Evolutionary conservation across 2,113 vertebrate species (phyloP).

Genomic region (Dromas ardeola): DNA sequence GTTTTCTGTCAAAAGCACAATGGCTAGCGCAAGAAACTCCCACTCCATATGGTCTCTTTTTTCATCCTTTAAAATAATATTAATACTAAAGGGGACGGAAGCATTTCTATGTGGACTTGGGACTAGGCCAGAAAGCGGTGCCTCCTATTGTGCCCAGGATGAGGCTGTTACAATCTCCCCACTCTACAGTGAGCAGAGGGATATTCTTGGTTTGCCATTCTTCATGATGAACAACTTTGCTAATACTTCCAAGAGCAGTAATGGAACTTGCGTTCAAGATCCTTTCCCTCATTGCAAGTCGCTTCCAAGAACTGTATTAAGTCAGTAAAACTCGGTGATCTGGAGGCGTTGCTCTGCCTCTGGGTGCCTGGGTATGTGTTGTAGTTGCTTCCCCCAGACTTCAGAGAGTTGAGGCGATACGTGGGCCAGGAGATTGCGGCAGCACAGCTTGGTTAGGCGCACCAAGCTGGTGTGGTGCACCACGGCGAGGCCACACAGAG

Average conservation of each 20-base stretch:
- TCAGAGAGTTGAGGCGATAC: fast-evolving
- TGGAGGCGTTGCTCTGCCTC: background rate
- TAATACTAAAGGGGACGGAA: background rate
- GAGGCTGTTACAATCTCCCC: background rate
- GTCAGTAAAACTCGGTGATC: background rate
- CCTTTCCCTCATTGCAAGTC: background rate
- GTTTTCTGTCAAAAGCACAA: background rate
- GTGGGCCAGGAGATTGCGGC: fast-evolving
- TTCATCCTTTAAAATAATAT: background rate
- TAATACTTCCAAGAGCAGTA: background rate
- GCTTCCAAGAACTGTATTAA: background rate
- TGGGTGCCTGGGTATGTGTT: too few relatives aligned
- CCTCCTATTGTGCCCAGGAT: background rate
- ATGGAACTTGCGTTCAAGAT: fast-evolving
- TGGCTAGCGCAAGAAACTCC: background rate
- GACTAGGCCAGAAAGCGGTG: background rate
- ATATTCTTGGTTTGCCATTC: background rate
- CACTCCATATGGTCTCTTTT: background rate
- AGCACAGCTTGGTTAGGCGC: background rate
- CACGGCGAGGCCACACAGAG: fast-evolving
- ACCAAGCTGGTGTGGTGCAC: background rate
- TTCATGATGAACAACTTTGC: fast-evolving
- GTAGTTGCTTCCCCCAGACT: fast-evolving
- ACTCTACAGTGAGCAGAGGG: background rate
- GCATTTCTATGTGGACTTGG: fast-evolving